These are phyloP conservation scores for Apis florea DNA, from an alignment of 1,140 invertebrate species.

Conservation along the genomic window DNA sequence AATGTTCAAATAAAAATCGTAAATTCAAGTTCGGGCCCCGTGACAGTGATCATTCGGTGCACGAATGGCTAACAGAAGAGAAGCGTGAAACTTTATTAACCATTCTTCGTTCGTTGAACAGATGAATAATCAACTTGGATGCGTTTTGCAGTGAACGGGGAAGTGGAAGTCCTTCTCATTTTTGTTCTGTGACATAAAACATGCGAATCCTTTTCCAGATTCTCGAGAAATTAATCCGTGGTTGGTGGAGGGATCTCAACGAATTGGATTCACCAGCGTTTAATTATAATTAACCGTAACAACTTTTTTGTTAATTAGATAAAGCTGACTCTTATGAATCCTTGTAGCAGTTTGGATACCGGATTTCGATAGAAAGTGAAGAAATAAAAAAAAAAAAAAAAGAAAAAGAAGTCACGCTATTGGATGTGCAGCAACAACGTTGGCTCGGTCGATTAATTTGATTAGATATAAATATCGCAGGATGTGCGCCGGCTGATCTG, in stretches of 20 bases:
- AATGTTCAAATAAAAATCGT: neutral
- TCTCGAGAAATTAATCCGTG: neutral
- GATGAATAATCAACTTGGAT: neutral
- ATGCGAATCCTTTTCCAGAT: constrained; percentile 30
- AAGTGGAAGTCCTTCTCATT: neutral
- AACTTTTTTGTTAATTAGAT: constrained; percentile 19
- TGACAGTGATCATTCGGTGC: constrained; percentile 1
- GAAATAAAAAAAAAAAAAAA: neutral
- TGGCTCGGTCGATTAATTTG: constrained; percentile 43
- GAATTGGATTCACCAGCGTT: neutral
- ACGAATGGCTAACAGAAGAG: neutral
- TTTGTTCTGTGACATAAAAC: neutral
- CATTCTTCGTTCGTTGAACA: neutral
- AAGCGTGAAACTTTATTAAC: neutral
- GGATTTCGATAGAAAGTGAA: constrained; percentile 10
- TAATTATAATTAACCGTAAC: neutral
- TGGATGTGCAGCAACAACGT: neutral
- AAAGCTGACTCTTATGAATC: neutral
- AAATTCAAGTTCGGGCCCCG: neutral
- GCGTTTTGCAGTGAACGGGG: neutral
- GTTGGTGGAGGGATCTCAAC: neutral
- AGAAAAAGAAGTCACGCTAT: neutral
- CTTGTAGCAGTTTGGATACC: neutral
- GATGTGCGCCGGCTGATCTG: constrained; percentile 43
- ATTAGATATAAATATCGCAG: constrained; percentile 52